Base-by-base conservation (phyloP, 2,113 vertebrate genomes). In the Carassius gibelio region DNA sequence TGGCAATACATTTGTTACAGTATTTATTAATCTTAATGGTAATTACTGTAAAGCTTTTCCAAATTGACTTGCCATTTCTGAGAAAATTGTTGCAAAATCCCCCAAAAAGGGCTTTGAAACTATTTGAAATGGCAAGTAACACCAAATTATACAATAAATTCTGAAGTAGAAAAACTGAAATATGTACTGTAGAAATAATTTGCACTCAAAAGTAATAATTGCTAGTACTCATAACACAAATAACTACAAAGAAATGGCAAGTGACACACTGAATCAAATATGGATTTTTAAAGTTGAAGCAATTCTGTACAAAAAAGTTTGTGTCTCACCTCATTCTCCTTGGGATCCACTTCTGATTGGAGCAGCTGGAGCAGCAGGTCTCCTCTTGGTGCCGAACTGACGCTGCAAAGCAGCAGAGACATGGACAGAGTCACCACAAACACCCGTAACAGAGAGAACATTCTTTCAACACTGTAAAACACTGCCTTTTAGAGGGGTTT, bases 301-400 rank as follows among this genome's bases (percentile, higher is more conserved):
- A 71, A 19, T 57, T 48, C 45, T 30, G 68, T 19, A 2, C 15
- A 38, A 69, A 38, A 69, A 38, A 34, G 64, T 19, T 38, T n/a
- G 5, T 36, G 26, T 59, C 90, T 90, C 88, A 95, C 95, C 93
- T 93, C 82, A 45, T 90, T 85, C 8, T 42, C 83, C 3, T 84
- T 82, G 23, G 72, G 9, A 1, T 88, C 48, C 11, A 88, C 72
- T 26, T 94, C 90, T n/a, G 82, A 88, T 55, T 77, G 85, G 8
- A 89, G 88, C 2, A 89, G 42, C 77, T 90, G 89, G 15, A 75
- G 83, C 87, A 91, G 86, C 71, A 86, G 61, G 52, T 93, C 86
- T 50, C 69, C 83, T 66, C 48, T 88, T 26, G 91, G 91, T 52
- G 90, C 90, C 0, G 80, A 57, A 61, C 75, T 80, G 85, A 91